Percentiles rank a stretch among this genome's conserved stretches.
Conservation (phyloP, 2,888 invertebrate genomes). For the Pogonocherus hispidulus region DNA sequence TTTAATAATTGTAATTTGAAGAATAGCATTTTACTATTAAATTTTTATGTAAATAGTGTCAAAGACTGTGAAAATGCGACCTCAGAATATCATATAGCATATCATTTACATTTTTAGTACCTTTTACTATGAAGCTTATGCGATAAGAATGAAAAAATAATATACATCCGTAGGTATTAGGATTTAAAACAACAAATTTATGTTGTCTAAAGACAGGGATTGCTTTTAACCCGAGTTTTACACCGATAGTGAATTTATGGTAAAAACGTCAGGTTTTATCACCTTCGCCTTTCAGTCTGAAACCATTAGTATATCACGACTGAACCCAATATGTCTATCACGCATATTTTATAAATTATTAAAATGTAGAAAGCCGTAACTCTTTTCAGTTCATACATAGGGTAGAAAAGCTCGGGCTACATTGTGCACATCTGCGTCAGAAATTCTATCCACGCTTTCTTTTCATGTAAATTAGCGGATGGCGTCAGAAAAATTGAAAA, state of each 20-base stretch:
- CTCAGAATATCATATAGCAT: too few relatives aligned
- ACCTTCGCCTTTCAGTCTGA: slow-evolving; percentile 12
- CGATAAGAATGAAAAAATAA: too few relatives aligned
- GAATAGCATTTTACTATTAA: too few relatives aligned
- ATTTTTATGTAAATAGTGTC: too few relatives aligned
- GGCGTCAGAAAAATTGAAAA: slow-evolving; percentile 33
- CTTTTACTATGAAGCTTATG: too few relatives aligned
- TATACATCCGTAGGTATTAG: too few relatives aligned
- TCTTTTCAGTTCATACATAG: slow-evolving; percentile 23
- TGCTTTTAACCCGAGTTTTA: neutral
- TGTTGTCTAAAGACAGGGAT: neutral
- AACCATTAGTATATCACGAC: slow-evolving; percentile 16
- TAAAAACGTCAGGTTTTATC: slow-evolving; percentile 16
- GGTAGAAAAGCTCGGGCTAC: slow-evolving; percentile 20
- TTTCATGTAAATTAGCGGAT: slow-evolving; percentile 33
- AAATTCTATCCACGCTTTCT: slow-evolving; percentile 31
- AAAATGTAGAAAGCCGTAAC: slow-evolving; percentile 24
- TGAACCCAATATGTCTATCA: slow-evolving; percentile 22
- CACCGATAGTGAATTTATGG: neutral
- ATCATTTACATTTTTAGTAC: too few relatives aligned
- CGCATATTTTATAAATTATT: slow-evolving; percentile 30
- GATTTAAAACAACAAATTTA: neutral
- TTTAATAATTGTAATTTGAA: too few relatives aligned
- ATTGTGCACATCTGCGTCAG: slow-evolving; percentile 30
- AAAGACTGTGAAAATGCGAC: too few relatives aligned